A percentile compares a stretch with the other conserved stretches of the same genome.
phyloP scores from a whole-genome alignment of 1,140 invertebrate genomes.

The Ostrea denselamellosa region DNA sequence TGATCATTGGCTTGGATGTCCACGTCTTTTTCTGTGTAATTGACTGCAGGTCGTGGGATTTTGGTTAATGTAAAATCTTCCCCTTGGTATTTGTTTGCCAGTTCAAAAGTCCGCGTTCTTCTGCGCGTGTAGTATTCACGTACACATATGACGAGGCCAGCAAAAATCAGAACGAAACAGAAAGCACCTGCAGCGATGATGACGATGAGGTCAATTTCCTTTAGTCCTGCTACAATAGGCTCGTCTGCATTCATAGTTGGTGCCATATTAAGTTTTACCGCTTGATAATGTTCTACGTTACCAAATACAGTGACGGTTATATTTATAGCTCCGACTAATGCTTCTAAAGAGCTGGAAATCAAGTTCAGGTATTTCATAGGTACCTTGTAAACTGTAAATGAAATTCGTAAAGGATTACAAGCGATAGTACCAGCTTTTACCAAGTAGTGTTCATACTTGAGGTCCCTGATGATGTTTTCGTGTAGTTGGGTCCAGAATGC shows the following conservation, averaged over 20 bases:
- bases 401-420: constrained; percentile 13
- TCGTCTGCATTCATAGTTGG: background rate
- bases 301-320: background rate
- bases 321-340: background rate
- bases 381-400: background rate
- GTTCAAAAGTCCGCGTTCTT: constrained; percentile 31
- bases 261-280: background rate
- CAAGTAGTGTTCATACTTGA: background rate
- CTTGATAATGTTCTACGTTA: background rate
- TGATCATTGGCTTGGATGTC: background rate
- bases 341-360: background rate
- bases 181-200: background rate
- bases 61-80: constrained; percentile 32
- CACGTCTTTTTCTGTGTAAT: background rate
- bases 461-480: background rate
- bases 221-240: background rate
- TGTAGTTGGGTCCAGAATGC: background rate
- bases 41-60: constrained; percentile 21
- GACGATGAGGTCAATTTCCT: constrained; percentile 19
- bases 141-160: background rate
- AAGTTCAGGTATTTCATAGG: background rate
- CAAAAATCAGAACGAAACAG: background rate
- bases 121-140: background rate
- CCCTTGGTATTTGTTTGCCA: constrained; percentile 8
- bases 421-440: background rate